Evolutionary conservation across 2,888 invertebrate species (phyloP).

Genomic region (Andrena minutula): DNA sequence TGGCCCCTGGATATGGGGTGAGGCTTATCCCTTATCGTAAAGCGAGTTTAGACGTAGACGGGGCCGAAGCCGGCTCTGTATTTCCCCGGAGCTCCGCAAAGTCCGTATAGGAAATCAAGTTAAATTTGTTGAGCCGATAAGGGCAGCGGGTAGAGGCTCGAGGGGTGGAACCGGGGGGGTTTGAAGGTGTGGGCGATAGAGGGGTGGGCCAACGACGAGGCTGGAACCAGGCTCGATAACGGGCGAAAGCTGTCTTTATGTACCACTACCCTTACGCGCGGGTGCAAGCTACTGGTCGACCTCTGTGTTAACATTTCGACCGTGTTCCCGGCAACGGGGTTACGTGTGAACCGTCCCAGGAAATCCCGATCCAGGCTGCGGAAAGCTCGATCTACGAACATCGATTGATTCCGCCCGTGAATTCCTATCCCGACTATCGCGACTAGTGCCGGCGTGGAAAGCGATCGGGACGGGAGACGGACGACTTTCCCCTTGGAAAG

Average conservation of each 20-base stretch:
- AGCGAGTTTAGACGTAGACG: constrained; percentile 79
- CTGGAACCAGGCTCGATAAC: constrained; percentile 71
- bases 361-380: constrained; percentile 61
- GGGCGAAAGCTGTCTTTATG: constrained; percentile 71
- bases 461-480: constrained; percentile 55
- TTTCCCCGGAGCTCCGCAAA: constrained; percentile 80
- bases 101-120: constrained; percentile 83
- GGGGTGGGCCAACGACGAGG: constrained; percentile 49
- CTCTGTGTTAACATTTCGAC: constrained; percentile 53
- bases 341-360: constrained; percentile 63
- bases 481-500: constrained; percentile 55
- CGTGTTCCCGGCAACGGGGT: constrained; percentile 8
- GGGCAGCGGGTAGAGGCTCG: constrained; percentile 68
- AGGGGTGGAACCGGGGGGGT: not conserved
- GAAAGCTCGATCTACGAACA: constrained; percentile 63
- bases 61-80: constrained; percentile 75
- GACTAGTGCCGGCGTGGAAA: constrained; percentile 39
- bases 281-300: constrained; percentile 31
- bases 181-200: constrained; percentile 35
- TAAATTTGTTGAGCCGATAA: constrained; percentile 83
- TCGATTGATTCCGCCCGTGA: constrained; percentile 60
- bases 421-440: constrained; percentile 37
- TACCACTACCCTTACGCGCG: constrained; percentile 47
- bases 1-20: constrained; percentile 55
- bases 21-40: constrained; percentile 81